Evolutionary conservation across 37 sponge, comb jelly and placozoan genomes (phyloP).

Genomic region (Ephydatia muelleri): DNA sequence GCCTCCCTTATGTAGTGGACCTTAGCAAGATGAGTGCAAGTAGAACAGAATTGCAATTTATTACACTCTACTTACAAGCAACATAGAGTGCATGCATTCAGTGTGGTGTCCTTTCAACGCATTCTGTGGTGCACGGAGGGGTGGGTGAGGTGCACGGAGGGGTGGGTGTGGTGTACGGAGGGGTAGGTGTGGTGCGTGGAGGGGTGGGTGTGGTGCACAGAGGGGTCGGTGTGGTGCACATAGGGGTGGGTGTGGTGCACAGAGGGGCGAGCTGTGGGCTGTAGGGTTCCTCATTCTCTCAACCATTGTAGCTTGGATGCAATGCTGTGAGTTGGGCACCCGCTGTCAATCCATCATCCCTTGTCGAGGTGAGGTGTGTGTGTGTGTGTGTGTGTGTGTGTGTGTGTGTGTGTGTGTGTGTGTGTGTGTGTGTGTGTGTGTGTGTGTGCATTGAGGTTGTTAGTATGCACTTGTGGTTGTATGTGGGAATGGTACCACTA

Average conservation of each 20-base stretch:
- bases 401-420: neutral
- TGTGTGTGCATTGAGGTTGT: neutral
- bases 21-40: no score
- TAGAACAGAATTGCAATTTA: no score
- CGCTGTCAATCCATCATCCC: conserved; percentile 82
- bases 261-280: neutral
- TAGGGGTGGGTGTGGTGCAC: neutral
- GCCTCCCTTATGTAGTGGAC: no score
- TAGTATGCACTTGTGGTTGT: conserved; percentile 2
- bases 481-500: neutral
- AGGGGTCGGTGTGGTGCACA: no score
- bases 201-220: no score
- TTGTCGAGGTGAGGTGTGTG: conserved; percentile 66
- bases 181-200: no score
- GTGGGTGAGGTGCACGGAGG: no score
- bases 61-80: no score
- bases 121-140: no score
- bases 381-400: neutral
- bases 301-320: conserved; percentile 81
- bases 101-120: no score
- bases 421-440: neutral
- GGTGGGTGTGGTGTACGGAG: no score
- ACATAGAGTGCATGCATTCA: no score
- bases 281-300: neutral
- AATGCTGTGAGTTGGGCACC: conserved; percentile 99